Base-by-base conservation (phyloP, 2,888 invertebrate species). In the Deilephila porcellus region DNA sequence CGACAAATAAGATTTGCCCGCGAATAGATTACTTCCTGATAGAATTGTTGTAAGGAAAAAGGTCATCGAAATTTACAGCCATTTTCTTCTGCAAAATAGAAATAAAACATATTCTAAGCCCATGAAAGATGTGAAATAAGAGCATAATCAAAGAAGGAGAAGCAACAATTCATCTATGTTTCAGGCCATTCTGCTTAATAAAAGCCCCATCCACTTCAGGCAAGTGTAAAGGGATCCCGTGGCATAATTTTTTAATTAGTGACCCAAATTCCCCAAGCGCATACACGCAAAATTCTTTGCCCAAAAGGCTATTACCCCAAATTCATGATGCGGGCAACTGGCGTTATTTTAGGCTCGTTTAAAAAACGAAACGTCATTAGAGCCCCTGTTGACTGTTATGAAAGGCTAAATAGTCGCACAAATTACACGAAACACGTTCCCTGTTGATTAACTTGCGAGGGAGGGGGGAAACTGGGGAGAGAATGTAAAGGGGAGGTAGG, bases 401-500 rank as follows among this genome's bases (percentile, higher is more conserved):
- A 88, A 88, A 88, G 92, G 87, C 91, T 89, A 86, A 91, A 91
- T 88, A 81, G 90, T 86, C 82, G 85, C 88, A 89, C 90, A 90
- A 92, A 92, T 91, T 91, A 87, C 80, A 82, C 85, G 82, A 88
- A 90, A 91, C 88, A 89, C 86, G 86, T 84, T 78, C 87, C 83
- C 88, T 83, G 87, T 91, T 92, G 91, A 92, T 92, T 92, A 92
- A 90, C 88, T 89, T 88, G 84, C 83, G 85, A 84, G 83, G 81
- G 76, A 80, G 85, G 84, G 82, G 81, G 76, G 80, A 67, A 20
- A n/a, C 7, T 17, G 64, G 64, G 45, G 64, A 56, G 56, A 6
- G n/a, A 56, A 11, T 45, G 45, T 14, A 83, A 85, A 84, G 83
- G 80, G 76, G 80, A 63, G 20, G 34, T 32, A 34, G 63, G 63